Conservation (phyloP, 2,888 invertebrate genomes). For the Pocota personata region DNA sequence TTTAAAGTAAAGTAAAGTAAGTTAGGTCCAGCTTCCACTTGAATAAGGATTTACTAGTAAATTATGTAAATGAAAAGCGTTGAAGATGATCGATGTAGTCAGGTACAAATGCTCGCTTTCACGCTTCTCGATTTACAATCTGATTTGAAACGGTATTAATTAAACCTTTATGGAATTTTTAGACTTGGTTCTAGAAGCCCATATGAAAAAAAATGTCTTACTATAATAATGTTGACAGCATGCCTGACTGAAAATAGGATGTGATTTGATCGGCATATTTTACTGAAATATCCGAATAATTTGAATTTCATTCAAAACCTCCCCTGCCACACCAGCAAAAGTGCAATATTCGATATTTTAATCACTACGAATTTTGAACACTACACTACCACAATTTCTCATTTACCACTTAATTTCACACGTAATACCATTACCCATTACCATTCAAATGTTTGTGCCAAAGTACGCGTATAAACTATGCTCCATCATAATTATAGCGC, state of each 20-base stretch:
- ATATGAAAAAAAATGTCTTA: background rate
- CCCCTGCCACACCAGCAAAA: background rate
- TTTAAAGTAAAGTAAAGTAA: too few relatives aligned
- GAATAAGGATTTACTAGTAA: too few relatives aligned
- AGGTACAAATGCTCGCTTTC: too few relatives aligned
- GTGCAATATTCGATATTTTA: slow-evolving; percentile 21
- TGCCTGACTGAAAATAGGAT: background rate
- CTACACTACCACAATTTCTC: slow-evolving; percentile 48
- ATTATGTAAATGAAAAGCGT: too few relatives aligned
- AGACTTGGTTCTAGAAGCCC: too few relatives aligned
- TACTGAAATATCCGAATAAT: background rate
- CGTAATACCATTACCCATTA: slow-evolving; percentile 59
- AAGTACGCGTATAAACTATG: slow-evolving; percentile 44
- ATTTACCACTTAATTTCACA: slow-evolving; percentile 59
- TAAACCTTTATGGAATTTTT: too few relatives aligned
- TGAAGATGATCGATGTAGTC: too few relatives aligned
- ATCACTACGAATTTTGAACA: slow-evolving; percentile 24
- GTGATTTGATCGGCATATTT: background rate
- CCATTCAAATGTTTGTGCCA: slow-evolving; percentile 34
- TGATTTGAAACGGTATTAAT: too few relatives aligned
- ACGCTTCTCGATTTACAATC: too few relatives aligned
- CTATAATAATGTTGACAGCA: background rate
- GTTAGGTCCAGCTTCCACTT: too few relatives aligned
- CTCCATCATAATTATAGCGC: slow-evolving; percentile 48
- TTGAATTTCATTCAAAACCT: background rate